phyloP scores from a whole-genome alignment of 2,113 vertebrate genomes.

The Fulmarus glacialis region DNA sequence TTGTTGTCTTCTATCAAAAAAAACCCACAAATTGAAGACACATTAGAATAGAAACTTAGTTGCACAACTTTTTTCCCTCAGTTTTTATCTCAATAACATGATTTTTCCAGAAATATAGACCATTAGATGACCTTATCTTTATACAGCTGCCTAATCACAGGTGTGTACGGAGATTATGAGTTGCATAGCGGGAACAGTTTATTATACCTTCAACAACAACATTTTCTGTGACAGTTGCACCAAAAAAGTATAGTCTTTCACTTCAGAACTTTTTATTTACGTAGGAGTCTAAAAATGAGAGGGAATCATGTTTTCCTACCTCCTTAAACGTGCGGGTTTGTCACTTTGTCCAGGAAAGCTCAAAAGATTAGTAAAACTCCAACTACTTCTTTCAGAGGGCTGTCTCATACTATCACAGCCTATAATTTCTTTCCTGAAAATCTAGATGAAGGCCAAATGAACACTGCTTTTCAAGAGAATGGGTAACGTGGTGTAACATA shows the following conservation, averaged over 20 bases:
- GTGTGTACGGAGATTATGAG: background rate
- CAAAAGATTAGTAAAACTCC: background rate
- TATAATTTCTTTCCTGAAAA: background rate
- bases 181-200: background rate
- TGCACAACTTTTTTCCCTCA: background rate
- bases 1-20: slow-evolving; percentile 88
- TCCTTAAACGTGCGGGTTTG: accelerated
- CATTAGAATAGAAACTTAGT: background rate
- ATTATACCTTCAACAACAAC: background rate
- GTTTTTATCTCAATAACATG: background rate
- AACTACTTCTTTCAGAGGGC: background rate
- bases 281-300: background rate
- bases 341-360: background rate
- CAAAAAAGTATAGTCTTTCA: background rate
- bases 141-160: background rate
- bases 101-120: background rate
- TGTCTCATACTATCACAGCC: background rate
- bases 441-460: background rate
- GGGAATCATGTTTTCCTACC: background rate
- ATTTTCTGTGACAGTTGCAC: background rate
- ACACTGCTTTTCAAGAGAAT: background rate
- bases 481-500: accelerated
- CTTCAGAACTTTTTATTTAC: background rate
- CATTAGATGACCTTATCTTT: background rate
- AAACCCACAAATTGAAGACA: background rate